Conservation (phyloP, 2,888 invertebrate genomes). For the Smittia sp. region DNA sequence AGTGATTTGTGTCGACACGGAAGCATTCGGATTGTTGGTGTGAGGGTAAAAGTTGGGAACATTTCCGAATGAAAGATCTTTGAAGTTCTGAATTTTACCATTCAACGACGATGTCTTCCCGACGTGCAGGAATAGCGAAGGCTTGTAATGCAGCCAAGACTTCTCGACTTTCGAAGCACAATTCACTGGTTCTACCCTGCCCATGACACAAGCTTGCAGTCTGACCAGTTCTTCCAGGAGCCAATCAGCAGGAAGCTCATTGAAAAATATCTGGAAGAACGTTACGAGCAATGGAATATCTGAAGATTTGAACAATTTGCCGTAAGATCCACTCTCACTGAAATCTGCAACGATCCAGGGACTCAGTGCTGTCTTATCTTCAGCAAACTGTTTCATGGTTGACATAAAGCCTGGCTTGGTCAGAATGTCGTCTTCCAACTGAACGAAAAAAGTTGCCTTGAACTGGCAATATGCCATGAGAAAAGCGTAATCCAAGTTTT, state of each 20-base stretch:
- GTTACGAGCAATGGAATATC: conserved; percentile 83
- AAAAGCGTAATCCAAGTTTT: conserved; percentile 83
- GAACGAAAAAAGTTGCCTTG: conserved; percentile 76
- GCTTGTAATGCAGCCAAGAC: conserved; percentile 81
- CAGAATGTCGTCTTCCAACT: conserved; percentile 85
- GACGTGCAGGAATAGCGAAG: conserved; percentile 92
- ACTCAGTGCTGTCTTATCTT: too few relatives aligned
- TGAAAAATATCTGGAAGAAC: conserved; percentile 93
- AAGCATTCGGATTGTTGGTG: conserved; percentile 68
- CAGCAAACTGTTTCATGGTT: conserved; percentile 60
- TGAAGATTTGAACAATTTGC: conserved; percentile 85
- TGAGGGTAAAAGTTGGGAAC: conserved; percentile 76
- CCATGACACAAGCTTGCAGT: conserved; percentile 81
- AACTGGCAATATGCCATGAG: conserved; percentile 83
- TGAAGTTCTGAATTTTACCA: conserved; percentile 94
- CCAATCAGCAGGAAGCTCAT: conserved; percentile 97
- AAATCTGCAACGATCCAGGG: too few relatives aligned
- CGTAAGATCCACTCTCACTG: too few relatives aligned
- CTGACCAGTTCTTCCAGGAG: conserved; percentile 83
- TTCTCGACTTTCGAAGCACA: conserved; percentile 51
- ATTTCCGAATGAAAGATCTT: conserved; percentile 89
- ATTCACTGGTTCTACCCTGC: conserved; percentile 70
- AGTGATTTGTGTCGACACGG: conserved; percentile 69
- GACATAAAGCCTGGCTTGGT: conserved; percentile 73
- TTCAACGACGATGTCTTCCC: conserved; percentile 91